Conservation (phyloP, 2,888 invertebrate genomes). For the Linhomoeus sp. region DNA sequence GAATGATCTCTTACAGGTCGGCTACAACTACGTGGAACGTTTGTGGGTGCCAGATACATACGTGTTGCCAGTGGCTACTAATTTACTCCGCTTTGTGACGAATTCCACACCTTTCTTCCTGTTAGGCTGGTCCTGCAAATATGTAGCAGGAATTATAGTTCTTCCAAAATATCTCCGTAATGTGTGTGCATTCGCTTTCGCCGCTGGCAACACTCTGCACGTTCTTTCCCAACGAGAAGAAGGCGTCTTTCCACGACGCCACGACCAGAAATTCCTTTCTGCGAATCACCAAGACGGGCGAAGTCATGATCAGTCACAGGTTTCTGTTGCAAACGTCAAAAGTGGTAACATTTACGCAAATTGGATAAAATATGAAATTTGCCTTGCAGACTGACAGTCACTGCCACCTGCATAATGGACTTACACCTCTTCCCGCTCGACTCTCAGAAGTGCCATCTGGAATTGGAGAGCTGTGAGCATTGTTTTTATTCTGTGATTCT, state of each 20-base stretch:
- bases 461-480: slow-evolving; percentile 38
- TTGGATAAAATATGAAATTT: too few relatives aligned
- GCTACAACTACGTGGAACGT: slow-evolving; percentile 50
- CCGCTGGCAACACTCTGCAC: too few relatives aligned
- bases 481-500: not conserved
- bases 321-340: not conserved
- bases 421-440: slow-evolving; percentile 38
- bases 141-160: too few relatives aligned
- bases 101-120: too few relatives aligned
- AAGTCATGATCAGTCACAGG: slow-evolving; percentile 10
- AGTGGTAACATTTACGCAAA: too few relatives aligned
- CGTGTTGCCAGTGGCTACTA: too few relatives aligned
- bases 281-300: slow-evolving; percentile 71
- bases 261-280: slow-evolving; percentile 99
- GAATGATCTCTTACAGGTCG: slow-evolving; percentile 11
- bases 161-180: too few relatives aligned
- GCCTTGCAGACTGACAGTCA: slow-evolving; percentile 37
- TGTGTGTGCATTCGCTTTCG: too few relatives aligned
- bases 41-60: slow-evolving; percentile 99
- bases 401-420: slow-evolving; percentile 41
- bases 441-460: slow-evolving; percentile 37
- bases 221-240: slow-evolving; percentile 99
- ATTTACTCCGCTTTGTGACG: too few relatives aligned
- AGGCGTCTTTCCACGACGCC: slow-evolving; percentile 97
- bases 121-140: too few relatives aligned